Percentiles rank a stretch among this genome's conserved stretches.
Conservation (phyloP, 64 coral and sea anemone species). For the Montipora sp. region DNA sequence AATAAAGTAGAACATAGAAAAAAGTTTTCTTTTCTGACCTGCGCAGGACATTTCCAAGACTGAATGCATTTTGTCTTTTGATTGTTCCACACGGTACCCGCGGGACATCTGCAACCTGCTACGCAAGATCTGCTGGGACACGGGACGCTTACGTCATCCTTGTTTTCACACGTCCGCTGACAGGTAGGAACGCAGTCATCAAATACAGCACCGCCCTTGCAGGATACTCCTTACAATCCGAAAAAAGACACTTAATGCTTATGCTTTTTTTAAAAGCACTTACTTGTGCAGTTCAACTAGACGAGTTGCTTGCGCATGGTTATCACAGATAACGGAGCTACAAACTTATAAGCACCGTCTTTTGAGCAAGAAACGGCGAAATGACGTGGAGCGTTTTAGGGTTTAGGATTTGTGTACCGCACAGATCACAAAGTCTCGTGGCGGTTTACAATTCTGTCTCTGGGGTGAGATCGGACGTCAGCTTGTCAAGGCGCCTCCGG, state of each 20-base stretch:
- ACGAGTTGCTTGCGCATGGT: too few species aligned
- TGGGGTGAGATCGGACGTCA: too few species aligned
- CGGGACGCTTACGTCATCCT: slow-evolving; percentile 19
- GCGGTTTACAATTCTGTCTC: too few species aligned
- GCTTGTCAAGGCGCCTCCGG: too few species aligned
- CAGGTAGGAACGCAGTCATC: slow-evolving; percentile 92
- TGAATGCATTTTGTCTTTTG: slow-evolving; percentile 78
- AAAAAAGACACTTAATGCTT: slow-evolving; percentile 33
- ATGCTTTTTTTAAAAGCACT: not conserved
- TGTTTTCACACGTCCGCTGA: slow-evolving; percentile 67
- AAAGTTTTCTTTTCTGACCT: slow-evolving; percentile 30
- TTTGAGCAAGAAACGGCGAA: too few species aligned
- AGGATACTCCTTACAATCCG: slow-evolving; percentile 70
- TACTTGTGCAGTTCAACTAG: not conserved
- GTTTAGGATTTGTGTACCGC: too few species aligned
- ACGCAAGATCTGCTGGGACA: slow-evolving; percentile 81
- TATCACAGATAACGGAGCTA: too few species aligned
- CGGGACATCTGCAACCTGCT: slow-evolving; percentile 91
- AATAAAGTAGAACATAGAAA: too few species aligned
- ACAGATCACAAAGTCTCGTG: too few species aligned
- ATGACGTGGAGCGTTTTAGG: too few species aligned
- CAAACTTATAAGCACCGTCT: too few species aligned
- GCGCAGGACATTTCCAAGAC: slow-evolving; percentile 67
- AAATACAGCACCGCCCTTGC: slow-evolving; percentile 90
- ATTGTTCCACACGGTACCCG: slow-evolving; percentile 82